Conservation (phyloP, 2,113 vertebrate species). For the Carassius gibelio region DNA sequence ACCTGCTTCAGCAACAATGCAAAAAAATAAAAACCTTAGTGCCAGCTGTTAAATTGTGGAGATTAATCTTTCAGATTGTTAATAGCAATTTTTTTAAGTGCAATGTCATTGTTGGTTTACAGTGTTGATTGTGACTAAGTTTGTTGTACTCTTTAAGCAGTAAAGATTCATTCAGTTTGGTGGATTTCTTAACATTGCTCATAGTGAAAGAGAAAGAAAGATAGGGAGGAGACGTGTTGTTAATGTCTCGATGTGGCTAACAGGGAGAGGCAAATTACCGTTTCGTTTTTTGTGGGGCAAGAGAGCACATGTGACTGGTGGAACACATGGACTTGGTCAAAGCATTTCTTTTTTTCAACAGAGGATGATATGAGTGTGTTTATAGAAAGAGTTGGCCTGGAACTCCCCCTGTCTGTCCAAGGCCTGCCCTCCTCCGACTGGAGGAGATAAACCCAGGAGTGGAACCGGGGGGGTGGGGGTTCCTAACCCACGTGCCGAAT, state of each 20-base stretch:
- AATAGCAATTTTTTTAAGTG: neutral
- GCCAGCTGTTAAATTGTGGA: neutral
- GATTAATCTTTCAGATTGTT: neutral
- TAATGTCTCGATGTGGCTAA: conserved; percentile 63
- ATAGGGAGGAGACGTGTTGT: conserved; percentile 62
- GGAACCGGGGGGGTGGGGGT: conserved; percentile 38
- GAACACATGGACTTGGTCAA: conserved; percentile 73
- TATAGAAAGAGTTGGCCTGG: conserved; percentile 59
- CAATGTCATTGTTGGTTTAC: neutral
- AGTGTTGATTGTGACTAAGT: conserved; percentile 50
- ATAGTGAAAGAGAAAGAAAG: conserved; percentile 54
- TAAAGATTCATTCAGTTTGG: conserved; percentile 8
- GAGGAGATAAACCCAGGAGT: conserved; percentile 56
- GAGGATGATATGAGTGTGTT: conserved; percentile 60
- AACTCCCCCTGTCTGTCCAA: conserved; percentile 62
- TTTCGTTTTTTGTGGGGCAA: conserved; percentile 68
- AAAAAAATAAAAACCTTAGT: neutral
- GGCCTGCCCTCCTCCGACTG: conserved; percentile 45
- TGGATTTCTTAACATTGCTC: conserved; percentile 57
- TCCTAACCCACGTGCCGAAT: conserved; percentile 52
- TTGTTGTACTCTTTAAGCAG: conserved; percentile 42
- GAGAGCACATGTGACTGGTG: conserved; percentile 72
- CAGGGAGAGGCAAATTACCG: conserved; percentile 66
- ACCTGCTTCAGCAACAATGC: neutral
- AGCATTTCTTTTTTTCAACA: conserved; percentile 46